Base-by-base conservation (phyloP, 2,888 invertebrate genomes). In the Stomorhina lunata region DNA sequence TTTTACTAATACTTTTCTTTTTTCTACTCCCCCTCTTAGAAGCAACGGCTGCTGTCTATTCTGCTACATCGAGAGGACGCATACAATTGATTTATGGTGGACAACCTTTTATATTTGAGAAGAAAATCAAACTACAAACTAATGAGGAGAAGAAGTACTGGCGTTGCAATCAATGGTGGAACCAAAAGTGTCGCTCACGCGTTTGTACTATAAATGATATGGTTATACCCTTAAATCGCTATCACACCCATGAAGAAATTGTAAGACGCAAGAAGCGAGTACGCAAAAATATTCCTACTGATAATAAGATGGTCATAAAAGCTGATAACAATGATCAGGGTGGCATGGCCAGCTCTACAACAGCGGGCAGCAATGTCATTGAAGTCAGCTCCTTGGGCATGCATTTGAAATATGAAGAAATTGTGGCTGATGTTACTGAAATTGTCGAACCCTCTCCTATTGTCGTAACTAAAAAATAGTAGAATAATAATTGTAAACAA, bases 151-250 rank as follows among this genome's bases (percentile, higher is more conserved):
- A 91, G 72, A 91, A 90, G 69, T 90, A 90, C 71, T 91, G 91
- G 91, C 88, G 91, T 32, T 91, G 91, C 83, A 91, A 91, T 82
- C 91, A 91, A 83, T 91, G 91, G 91, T 91, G 91, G 91, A 91
- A 91, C 83, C 91, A 91, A 77, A 91, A 90, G 84, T 91, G 91
- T 80, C 89, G 91, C 6, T 91, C 91, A 0, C 87, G 91, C n/a
- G 91, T 91, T 2, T 91, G 88, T 48, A 91, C 91, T 7, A 88
- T 91, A 10, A 90, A 89, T 48, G 90, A 91, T 79, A 85, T 88
- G 6, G 90, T 91, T 3, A 88, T 90, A 57, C 90, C 91, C 1
- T 85, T 91, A 4, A 91, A 91, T 84, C 89, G 91, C n/a, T 90
- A 88, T 80, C 91, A 91, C 75, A 91, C 91, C 2, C 91, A 91